Base-by-base conservation (phyloP, 2,797 vertebrate genomes). In the Xiphorhynchus erythropygius region DNA sequence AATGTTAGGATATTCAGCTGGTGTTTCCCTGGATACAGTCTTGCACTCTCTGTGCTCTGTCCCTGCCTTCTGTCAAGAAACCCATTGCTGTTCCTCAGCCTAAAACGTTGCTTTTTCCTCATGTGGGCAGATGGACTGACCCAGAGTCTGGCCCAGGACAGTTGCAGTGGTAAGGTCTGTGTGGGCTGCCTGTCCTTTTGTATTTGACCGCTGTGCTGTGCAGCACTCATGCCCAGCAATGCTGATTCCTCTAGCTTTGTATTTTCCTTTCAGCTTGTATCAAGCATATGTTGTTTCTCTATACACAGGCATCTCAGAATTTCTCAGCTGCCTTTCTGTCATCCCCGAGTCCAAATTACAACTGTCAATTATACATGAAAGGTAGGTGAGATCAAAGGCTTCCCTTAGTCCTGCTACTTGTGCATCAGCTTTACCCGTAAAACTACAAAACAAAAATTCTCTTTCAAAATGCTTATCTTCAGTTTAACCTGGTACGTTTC, bases 291-390 rank as follows among this genome's bases (percentile, higher is more conserved):
- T 42, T 95, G 77, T 44, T 85, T 90, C 68, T 84, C 71, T 77
- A 68, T 80, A 80, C 17, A 30, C 77, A 68, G 33, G 41, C 65
- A 49, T 37, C 88, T 90, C 77, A 84, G 89, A 89, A 81, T 46
- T 80, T 55, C 78, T 89, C 67, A 53, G 50, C 60, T 90, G 73
- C 76, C 33, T 91, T 81, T 62, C 87, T 75, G 0, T 96, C 87
- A 93, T 91, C 83, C 88, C 62, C 0, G 1, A 83, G 80, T 90
- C 89, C 91, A 94, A 95, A 96, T 97, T 96, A 96, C 63, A 14
- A 5, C 86, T 88, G 92, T 96, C 95, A 89, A 92, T 96, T 96
- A 92, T 85, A 94, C 63, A 93, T 90, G 93, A 97, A 94, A 96
- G 89, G 70, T 18, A 79, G 90, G 73, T 2, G 75, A 96, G 93